Percentiles rank a stretch among this genome's conserved stretches.
phyloP scores from a whole-genome alignment of 2,113 vertebrate genomes.

The Amphilophus citrinellus region DNA sequence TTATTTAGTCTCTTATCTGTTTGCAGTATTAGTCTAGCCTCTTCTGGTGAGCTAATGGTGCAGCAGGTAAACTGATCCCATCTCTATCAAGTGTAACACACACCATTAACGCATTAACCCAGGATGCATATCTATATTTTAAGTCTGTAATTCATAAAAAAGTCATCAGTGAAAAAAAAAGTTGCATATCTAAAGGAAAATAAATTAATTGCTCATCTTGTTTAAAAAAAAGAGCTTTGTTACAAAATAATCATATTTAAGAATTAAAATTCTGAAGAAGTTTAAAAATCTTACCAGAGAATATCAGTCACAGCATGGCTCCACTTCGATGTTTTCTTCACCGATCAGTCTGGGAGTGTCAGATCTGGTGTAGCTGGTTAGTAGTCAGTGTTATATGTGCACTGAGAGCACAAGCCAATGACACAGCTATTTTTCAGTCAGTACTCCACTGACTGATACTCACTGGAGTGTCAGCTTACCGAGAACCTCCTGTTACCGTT shows the following conservation, averaged over 20 bases:
- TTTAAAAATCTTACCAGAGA: slow-evolving; percentile 65
- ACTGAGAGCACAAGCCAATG: neutral
- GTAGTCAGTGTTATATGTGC: neutral
- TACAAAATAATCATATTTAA: neutral
- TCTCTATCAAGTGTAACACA: slow-evolving; percentile 49
- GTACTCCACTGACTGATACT: neutral
- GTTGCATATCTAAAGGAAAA: neutral
- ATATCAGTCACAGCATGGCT: slow-evolving; percentile 72
- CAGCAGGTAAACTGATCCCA: slow-evolving; percentile 40
- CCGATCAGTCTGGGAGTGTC: neutral
- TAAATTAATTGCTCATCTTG: neutral
- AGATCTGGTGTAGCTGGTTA: neutral
- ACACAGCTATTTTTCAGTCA: slow-evolving; percentile 20
- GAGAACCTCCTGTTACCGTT: neutral
- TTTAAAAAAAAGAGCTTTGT: neutral
- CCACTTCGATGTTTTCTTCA: neutral
- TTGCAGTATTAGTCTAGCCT: neutral
- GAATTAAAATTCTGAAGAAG: neutral
- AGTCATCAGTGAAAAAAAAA: neutral
- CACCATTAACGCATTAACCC: neutral
- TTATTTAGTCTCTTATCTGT: neutral
- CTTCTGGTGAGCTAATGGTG: slow-evolving; percentile 9
- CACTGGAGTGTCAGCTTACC: neutral
- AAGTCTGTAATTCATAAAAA: neutral
- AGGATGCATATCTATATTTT: neutral